These are phyloP conservation scores for Struthio camelus DNA, from an alignment of 2,113 vertebrate genomes.

Conservation along the genomic window DNA sequence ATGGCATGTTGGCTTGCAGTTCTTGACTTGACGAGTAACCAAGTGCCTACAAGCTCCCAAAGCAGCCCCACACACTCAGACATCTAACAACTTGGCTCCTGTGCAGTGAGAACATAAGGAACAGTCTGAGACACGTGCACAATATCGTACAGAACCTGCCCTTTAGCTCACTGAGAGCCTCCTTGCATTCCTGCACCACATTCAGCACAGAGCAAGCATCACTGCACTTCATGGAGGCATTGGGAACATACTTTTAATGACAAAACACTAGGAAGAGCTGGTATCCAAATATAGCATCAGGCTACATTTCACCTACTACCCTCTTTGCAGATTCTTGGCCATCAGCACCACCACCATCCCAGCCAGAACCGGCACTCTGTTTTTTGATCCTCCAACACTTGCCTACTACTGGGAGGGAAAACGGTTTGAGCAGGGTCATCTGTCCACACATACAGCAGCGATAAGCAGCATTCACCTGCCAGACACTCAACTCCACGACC, in stretches of 20 bases:
- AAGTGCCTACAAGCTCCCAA: neutral
- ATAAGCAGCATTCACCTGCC: neutral
- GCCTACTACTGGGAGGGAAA: neutral
- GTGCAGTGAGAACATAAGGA: neutral
- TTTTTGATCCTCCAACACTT: neutral
- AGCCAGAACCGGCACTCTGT: neutral
- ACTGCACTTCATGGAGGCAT: neutral
- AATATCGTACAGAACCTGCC: neutral
- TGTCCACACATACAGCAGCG: neutral
- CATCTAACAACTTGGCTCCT: neutral
- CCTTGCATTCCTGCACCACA: neutral
- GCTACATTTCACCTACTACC: neutral
- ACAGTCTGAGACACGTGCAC: rapidly evolving
- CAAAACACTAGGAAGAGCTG: neutral
- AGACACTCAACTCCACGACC: neutral
- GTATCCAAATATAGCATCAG: neutral
- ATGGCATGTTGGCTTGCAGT: too few species aligned
- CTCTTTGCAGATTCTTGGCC: neutral
- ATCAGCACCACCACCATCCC: neutral
- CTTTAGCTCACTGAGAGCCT: neutral
- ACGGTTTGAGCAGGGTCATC: neutral
- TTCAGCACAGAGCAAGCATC: neutral
- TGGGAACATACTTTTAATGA: neutral
- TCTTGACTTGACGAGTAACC: too few species aligned
- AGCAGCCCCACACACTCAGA: neutral